These are phyloP conservation scores for Corydoras sp. DNA, from an alignment of 2,113 vertebrate species.

Conservation along the genomic window DNA sequence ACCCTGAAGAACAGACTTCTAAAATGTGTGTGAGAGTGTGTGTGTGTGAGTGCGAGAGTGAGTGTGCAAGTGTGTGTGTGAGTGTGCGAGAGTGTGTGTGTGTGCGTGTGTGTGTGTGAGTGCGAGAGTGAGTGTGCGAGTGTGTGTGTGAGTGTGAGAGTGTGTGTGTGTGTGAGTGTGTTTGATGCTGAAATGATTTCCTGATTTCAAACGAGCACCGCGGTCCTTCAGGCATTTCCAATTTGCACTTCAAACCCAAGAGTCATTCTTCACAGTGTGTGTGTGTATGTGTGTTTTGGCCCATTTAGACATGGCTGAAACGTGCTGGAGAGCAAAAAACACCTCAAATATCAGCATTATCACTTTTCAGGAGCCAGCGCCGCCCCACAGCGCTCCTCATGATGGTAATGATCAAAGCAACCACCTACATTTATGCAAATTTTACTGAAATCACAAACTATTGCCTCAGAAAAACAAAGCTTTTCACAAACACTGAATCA, in stretches of 20 bases:
- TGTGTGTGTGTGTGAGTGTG: slow-evolving; percentile 5
- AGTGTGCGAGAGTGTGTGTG: not conserved
- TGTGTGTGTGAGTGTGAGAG: slow-evolving; percentile 4
- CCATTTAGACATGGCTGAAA: slow-evolving; percentile 67
- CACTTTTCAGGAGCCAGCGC: slow-evolving; percentile 18
- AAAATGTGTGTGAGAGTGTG: too few relatives aligned
- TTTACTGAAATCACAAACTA: not conserved
- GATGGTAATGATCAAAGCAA: not conserved
- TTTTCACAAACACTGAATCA: too few relatives aligned
- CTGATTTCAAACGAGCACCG: slow-evolving; percentile 65
- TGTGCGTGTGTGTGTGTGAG: slow-evolving; percentile 11
- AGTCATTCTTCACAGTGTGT: slow-evolving; percentile 62
- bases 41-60: too few relatives aligned
- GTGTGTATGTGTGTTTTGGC: slow-evolving; percentile 55
- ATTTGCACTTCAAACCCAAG: slow-evolving; percentile 81
- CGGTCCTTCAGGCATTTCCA: slow-evolving; percentile 52
- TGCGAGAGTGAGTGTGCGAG: not conserved
- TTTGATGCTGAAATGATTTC: slow-evolving; percentile 31
- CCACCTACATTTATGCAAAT: slow-evolving; percentile 13
- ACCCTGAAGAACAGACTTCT: too few relatives aligned
- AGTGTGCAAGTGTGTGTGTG: too few relatives aligned
- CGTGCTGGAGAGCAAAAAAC: slow-evolving; percentile 61
- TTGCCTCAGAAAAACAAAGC: too few relatives aligned
- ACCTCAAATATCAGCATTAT: slow-evolving; percentile 17
- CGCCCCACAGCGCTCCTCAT: slow-evolving; percentile 20